Percentiles rank a stretch among this genome's conserved stretches.
Conservation (phyloP, 2,888 invertebrate species). For the Tinea pellionella region DNA sequence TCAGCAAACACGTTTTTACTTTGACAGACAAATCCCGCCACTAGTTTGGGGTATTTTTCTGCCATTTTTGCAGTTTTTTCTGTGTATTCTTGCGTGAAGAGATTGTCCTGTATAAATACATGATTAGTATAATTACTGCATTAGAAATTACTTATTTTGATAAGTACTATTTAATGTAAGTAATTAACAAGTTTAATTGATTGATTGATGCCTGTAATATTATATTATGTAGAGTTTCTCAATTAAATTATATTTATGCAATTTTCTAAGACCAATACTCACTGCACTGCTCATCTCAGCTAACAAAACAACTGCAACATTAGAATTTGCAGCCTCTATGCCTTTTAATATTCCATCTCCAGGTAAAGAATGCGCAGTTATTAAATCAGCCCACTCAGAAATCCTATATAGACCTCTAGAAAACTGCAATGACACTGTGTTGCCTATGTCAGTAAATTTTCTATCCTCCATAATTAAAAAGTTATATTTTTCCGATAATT, state of each 20-base stretch:
- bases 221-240: too few species aligned
- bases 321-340: conserved; percentile 56
- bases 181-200: too few species aligned
- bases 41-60: conserved; percentile 75
- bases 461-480: conserved; percentile 96
- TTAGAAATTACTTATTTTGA: too few species aligned
- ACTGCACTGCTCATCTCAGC: conserved; percentile 88
- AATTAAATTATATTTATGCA: too few species aligned
- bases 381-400: conserved; percentile 89
- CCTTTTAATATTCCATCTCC: conserved; percentile 79
- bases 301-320: conserved; percentile 76
- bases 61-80: conserved; percentile 84
- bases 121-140: too few species aligned
- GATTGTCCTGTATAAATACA: conserved; percentile 46
- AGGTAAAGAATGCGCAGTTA: conserved; percentile 90
- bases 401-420: conserved; percentile 80
- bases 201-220: too few species aligned
- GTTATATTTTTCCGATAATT: conserved; percentile 79
- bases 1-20: conserved; percentile 74
- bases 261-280: too few species aligned
- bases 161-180: too few species aligned
- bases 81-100: conserved; percentile 76
- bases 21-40: conserved; percentile 93
- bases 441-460: conserved; percentile 97
- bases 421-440: conserved; percentile 88